phyloP scores from a whole-genome alignment of 2,797 vertebrate species.

The Platyrinchus mystaceus region DNA sequence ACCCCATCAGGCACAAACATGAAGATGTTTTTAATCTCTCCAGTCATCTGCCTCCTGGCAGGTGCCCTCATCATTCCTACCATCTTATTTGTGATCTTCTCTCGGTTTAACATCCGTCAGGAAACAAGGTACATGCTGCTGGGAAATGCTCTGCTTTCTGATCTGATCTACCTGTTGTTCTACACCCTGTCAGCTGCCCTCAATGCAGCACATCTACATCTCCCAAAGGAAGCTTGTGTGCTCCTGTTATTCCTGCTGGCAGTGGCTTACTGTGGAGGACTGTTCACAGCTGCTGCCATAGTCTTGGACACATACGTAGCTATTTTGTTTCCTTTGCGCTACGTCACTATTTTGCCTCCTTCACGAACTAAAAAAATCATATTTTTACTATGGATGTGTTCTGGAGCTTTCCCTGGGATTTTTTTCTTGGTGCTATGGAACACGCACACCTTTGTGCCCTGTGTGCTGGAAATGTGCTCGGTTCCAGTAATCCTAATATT shows the following conservation, averaged over 20 bases:
- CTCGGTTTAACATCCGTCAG: conserved; percentile 68
- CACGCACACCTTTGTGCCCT: conserved; percentile 56
- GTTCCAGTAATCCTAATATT: conserved; percentile 74
- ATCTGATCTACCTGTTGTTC: conserved; percentile 77
- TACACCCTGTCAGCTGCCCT: conserved; percentile 73
- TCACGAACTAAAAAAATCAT: conserved; percentile 72
- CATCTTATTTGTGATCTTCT: conserved; percentile 77
- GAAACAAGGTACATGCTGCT: conserved; percentile 82
- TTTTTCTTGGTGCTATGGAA: conserved; percentile 70
- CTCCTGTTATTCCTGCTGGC: conserved; percentile 74
- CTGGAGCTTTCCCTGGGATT: conserved; percentile 66
- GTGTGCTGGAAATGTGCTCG: conserved; percentile 71
- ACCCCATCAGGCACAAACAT: conserved; percentile 42
- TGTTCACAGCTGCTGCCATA: conserved; percentile 78
- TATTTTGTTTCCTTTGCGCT: conserved; percentile 77
- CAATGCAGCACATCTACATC: conserved; percentile 60
- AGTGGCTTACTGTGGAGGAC: conserved; percentile 72
- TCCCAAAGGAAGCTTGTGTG: conserved; percentile 72
- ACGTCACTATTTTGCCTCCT: conserved; percentile 71
- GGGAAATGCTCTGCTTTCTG: conserved; percentile 78
- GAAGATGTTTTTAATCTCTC: conserved; percentile 74
- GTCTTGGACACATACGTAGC: conserved; percentile 80
- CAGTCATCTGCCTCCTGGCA: conserved; percentile 71
- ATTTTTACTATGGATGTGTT: conserved; percentile 65
- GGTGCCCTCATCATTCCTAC: conserved; percentile 74